A percentile compares a stretch with the other conserved stretches of the same genome.
Conservation (phyloP, 2,797 vertebrate genomes). For the Microctenopoma steveboyesi region DNA sequence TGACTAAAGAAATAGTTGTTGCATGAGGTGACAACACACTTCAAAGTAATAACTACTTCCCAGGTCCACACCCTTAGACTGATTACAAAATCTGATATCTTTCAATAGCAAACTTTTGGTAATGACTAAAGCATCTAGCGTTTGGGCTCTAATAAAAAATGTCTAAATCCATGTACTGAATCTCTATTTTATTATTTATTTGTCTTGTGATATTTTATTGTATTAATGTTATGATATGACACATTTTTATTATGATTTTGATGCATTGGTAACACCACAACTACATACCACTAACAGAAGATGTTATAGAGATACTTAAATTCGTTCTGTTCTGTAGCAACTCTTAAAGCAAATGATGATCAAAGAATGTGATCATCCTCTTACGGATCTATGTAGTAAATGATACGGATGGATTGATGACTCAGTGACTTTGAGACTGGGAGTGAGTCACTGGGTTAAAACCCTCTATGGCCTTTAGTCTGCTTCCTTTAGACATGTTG, state of each 20-base stretch:
- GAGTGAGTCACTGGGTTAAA: constrained; percentile 54
- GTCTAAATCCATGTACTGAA: too few relatives aligned
- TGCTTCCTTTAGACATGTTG: constrained; percentile 28
- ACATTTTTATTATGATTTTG: too few relatives aligned
- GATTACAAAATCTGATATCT: too few relatives aligned
- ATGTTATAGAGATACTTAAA: not conserved
- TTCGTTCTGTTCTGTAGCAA: not conserved
- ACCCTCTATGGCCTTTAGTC: constrained; percentile 27
- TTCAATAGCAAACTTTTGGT: too few relatives aligned
- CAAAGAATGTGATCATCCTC: constrained; percentile 25
- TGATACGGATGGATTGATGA: constrained; percentile 55
- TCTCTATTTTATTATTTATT: too few relatives aligned
- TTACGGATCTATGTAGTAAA: constrained; percentile 15
- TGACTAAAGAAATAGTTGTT: constrained; percentile 25
- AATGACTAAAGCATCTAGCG: too few relatives aligned
- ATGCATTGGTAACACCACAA: not conserved
- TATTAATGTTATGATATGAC: too few relatives aligned
- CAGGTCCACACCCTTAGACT: too few relatives aligned
- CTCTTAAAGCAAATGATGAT: constrained; percentile 12
- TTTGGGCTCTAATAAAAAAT: too few relatives aligned
- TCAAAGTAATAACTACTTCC: too few relatives aligned
- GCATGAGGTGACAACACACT: constrained; percentile 4
- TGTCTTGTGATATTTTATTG: too few relatives aligned
- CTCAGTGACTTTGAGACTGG: constrained; percentile 42
- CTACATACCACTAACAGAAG: not conserved